Conservation (phyloP, 2,797 vertebrate genomes). For the Phalloptychus januarius region DNA sequence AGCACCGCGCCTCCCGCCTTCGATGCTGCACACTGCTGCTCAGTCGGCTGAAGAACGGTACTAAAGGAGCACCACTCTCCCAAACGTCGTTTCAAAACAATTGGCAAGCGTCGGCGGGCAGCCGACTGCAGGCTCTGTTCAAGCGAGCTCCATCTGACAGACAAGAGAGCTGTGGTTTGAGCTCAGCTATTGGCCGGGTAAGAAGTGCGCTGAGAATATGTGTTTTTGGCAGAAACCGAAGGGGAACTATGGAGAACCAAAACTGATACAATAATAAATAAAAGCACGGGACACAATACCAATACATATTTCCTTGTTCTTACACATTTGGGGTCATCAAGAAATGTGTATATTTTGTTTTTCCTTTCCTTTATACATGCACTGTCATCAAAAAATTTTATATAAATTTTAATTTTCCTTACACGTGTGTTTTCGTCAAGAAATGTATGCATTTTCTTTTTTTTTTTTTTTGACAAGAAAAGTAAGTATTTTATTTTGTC, state of each 20-base stretch:
- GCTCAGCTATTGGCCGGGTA: conserved; percentile 73
- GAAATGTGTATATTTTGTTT: no score
- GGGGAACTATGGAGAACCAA: conserved; percentile 41
- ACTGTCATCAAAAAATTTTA: no score
- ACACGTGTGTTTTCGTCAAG: no score
- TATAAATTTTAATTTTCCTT: no score
- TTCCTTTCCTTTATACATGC: no score
- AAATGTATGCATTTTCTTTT: no score
- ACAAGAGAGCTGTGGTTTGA: conserved; percentile 73
- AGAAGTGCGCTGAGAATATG: conserved; percentile 72
- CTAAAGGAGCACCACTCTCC: neutral
- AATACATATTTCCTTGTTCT: no score
- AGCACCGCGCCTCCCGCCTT: neutral
- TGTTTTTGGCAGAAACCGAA: conserved; percentile 72
- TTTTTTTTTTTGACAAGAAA: no score
- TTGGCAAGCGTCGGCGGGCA: neutral
- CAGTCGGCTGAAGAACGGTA: neutral
- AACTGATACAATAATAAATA: no score
- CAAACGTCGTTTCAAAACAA: neutral
- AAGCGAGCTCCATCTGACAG: conserved; percentile 62
- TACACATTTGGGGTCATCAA: no score
- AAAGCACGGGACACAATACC: no score
- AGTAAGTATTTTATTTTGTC: no score
- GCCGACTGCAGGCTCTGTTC: neutral
- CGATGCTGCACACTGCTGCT: neutral